These are phyloP conservation scores for Trichonephila clavipes DNA, from an alignment of 1,140 invertebrate genomes.

Conservation along the genomic window DNA sequence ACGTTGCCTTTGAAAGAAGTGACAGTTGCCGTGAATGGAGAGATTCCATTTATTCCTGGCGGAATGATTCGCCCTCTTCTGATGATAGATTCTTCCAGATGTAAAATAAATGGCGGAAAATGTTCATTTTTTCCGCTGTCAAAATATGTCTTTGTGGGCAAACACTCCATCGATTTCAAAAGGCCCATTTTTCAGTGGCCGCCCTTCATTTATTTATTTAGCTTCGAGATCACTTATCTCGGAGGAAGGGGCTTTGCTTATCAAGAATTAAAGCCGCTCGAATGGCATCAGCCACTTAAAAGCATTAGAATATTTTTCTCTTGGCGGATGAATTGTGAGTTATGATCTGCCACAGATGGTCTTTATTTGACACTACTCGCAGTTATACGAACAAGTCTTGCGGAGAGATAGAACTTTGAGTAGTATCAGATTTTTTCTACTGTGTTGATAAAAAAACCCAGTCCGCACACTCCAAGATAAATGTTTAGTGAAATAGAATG, in stretches of 20 bases:
- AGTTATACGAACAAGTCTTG: too few species aligned
- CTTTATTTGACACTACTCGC: too few species aligned
- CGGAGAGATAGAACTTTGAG: too few species aligned
- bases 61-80: not conserved
- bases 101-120: not conserved
- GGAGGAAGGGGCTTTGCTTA: not conserved
- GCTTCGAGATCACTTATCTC: not conserved
- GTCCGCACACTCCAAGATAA: too few species aligned
- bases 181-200: not conserved
- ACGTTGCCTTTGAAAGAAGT: not conserved
- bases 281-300: not conserved
- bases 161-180: not conserved
- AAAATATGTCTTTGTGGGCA: not conserved
- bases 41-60: not conserved
- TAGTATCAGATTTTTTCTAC: too few species aligned
- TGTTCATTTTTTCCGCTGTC: slow-evolving; percentile 22
- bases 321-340: too few species aligned
- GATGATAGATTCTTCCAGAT: not conserved
- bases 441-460: too few species aligned
- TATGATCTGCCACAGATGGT: too few species aligned
- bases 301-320: not conserved
- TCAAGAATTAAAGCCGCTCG: not conserved
- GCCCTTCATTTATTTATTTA: not conserved
- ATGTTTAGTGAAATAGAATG: too few species aligned
- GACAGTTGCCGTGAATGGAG: not conserved